Conservation (phyloP, 2,113 vertebrate species). For the Ibidorhyncha struthersii region DNA sequence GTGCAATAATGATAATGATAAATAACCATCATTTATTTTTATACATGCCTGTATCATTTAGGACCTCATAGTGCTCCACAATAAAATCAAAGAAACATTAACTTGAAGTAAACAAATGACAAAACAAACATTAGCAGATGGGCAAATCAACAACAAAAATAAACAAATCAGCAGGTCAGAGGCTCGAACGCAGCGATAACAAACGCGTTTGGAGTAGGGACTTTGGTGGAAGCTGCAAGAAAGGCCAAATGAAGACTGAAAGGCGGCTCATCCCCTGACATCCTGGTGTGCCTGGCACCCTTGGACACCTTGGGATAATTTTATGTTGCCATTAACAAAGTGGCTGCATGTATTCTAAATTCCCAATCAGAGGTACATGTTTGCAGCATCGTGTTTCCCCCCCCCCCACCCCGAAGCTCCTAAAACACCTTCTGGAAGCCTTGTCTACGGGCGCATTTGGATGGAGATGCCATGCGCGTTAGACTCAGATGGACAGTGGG, state of each 20-base stretch:
- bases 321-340: neutral
- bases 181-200: neutral
- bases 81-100: slow-evolving; percentile 74
- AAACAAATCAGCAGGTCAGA: slow-evolving; percentile 67
- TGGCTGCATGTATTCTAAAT: neutral
- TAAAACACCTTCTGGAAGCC: neutral
- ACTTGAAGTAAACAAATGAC: slow-evolving; percentile 71
- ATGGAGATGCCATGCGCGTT: fast-evolving
- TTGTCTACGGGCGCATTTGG: neutral
- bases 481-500: neutral
- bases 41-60: slow-evolving; percentile 49
- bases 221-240: neutral
- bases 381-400: neutral
- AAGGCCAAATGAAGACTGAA: neutral
- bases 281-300: fast-evolving
- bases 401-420: neutral
- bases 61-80: slow-evolving; percentile 66
- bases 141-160: slow-evolving; percentile 62
- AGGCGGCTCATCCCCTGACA: fast-evolving
- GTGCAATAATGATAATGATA: slow-evolving; percentile 53
- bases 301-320: fast-evolving
- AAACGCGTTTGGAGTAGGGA: neutral
- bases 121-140: slow-evolving; percentile 70
- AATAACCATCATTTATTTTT: slow-evolving; percentile 68
- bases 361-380: neutral